Conservation (phyloP, 1,140 invertebrate genomes). For the Drosophila ercepeae region DNA sequence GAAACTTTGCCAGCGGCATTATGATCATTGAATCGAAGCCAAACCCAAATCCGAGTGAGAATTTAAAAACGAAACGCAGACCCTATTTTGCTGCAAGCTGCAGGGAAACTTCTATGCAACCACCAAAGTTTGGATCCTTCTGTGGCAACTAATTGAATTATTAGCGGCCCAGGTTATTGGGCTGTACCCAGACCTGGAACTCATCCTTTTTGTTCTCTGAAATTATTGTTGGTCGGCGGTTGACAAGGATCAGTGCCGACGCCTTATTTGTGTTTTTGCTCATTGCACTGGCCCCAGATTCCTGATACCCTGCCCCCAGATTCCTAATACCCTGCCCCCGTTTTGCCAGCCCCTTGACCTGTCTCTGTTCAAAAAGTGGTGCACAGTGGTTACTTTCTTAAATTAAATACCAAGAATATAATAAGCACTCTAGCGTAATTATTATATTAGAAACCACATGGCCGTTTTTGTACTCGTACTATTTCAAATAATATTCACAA, state of each 20-base stretch:
- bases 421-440: not conserved
- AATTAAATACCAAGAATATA: no score
- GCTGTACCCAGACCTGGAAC: conserved; percentile 16
- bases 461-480: no score
- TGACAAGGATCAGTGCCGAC: conserved; percentile 80
- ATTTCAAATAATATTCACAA: not conserved
- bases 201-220: conserved; percentile 36
- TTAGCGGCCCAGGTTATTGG: conserved; percentile 48
- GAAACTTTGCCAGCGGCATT: conserved; percentile 64
- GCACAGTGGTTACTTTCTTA: not conserved
- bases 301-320: conserved; percentile 4
- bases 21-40: conserved; percentile 66
- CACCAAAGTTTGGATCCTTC: conserved; percentile 64
- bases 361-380: conserved; percentile 18
- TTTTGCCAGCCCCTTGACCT: conserved; percentile 29
- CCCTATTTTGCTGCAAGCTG: conserved; percentile 23
- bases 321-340: conserved; percentile 4
- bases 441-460: not conserved
- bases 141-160: conserved; percentile 78
- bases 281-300: conserved; percentile 54
- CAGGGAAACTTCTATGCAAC: conserved; percentile 42
- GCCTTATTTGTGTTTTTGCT: conserved; percentile 78
- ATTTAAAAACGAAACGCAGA: conserved; percentile 10
- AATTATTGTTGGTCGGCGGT: conserved; percentile 77
- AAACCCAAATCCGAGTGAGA: not conserved